Evolutionary conservation across 2,797 vertebrate species (phyloP).

Genomic region (Hypotaenidia philippensis): DNA sequence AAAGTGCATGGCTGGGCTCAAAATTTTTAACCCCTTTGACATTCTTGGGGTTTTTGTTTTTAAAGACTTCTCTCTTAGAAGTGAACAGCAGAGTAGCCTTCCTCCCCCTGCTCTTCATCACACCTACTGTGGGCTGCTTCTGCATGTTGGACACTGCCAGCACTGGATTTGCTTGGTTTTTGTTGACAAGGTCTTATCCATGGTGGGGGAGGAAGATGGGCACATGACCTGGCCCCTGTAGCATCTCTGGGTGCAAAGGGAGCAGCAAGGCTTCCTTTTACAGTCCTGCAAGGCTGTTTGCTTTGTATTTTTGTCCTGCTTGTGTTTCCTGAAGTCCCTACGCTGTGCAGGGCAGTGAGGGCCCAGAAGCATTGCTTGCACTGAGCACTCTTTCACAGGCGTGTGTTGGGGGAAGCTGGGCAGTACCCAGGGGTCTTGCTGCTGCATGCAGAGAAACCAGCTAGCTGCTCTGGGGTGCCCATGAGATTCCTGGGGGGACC

Average conservation of each 20-base stretch:
- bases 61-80: not conserved
- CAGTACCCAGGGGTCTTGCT: fast-evolving
- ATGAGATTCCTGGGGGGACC: not conserved
- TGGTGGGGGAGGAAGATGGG: not conserved
- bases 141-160: fast-evolving
- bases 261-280: not conserved
- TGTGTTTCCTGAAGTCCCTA: not conserved
- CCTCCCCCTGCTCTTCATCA: not conserved
- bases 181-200: not conserved
- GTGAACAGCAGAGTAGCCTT: not conserved
- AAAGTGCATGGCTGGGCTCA: not conserved
- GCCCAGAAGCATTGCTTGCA: fast-evolving
- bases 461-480: fast-evolving
- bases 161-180: fast-evolving
- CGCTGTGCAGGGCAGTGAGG: fast-evolving
- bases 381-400: not conserved
- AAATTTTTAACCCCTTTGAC: not conserved
- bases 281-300: too few relatives aligned
- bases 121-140: not conserved
- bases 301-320: not conserved
- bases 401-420: not conserved
- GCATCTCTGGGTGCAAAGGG: not conserved
- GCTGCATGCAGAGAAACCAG: fast-evolving
- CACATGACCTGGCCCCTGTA: fast-evolving
- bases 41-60: not conserved